phyloP scores from a whole-genome alignment of 64 coral and sea anemone species.

The Montipora foliosa region DNA sequence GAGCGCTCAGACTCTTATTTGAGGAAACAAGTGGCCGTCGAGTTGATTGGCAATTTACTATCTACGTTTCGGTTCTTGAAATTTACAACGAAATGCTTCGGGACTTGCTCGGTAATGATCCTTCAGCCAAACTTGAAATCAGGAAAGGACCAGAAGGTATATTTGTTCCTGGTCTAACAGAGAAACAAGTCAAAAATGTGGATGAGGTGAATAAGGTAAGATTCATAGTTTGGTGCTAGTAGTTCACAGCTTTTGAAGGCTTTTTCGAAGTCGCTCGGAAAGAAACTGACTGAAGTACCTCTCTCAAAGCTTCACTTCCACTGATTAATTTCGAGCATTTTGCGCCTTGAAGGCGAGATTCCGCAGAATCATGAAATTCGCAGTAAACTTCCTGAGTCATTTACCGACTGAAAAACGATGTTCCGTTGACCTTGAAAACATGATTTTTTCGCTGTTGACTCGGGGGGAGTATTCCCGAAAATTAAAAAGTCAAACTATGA shows the following conservation, averaged over 20 bases:
- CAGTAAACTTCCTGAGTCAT: too few species aligned
- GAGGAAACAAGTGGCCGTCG: slow-evolving; percentile 76
- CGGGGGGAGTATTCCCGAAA: too few species aligned
- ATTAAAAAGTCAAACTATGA: too few species aligned
- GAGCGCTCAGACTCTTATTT: slow-evolving; percentile 79
- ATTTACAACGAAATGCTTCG: slow-evolving; percentile 98
- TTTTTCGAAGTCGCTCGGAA: neutral
- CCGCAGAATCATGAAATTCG: too few species aligned
- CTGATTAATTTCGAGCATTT: too few species aligned
- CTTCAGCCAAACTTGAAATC: slow-evolving; percentile 84
- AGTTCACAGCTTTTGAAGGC: too few species aligned
- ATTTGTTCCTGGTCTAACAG: slow-evolving; percentile 84
- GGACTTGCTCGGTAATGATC: slow-evolving; percentile 83
- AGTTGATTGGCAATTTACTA: slow-evolving; percentile 79
- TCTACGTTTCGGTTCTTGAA: slow-evolving; percentile 92
- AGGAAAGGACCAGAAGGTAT: slow-evolving; percentile 87
- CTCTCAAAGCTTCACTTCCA: too few species aligned
- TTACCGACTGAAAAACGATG: too few species aligned
- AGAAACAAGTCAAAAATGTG: slow-evolving; percentile 68
- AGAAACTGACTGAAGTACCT: too few species aligned
- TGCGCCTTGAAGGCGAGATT: too few species aligned
- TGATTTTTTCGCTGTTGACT: too few species aligned
- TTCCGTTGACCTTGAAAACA: too few species aligned
- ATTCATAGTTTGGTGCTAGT: neutral
- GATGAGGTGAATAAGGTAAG: slow-evolving; percentile 90